Evolutionary conservation across 2,797 vertebrate genomes (phyloP), one percentile per base, ranked within the genome.

Genomic region (Bradypodion pumilum): DNA sequence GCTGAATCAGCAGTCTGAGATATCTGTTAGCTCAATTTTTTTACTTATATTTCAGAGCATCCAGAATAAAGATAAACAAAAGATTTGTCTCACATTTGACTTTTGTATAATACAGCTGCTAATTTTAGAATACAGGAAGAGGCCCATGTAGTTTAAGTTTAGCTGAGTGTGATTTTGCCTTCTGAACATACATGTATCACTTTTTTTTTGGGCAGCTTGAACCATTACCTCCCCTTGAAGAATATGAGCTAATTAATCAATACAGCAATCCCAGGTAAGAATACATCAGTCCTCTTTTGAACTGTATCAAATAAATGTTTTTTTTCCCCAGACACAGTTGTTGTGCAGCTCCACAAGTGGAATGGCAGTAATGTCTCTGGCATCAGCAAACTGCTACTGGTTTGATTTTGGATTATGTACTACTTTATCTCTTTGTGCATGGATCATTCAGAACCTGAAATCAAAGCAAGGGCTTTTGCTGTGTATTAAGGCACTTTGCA

Each of bases 231-330:
- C 78, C 89, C 74, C 84, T 85, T 25, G 84, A 95, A 89, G 92
- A 96, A 87, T 94, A 95, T 66, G 89, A 86, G 93, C 73, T 89
- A 81, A 91, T 93, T 86, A 95, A 95, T 40, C 89, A 83, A 85
- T 96, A 96, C 89, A 95, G 96, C 92, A 94, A 93, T 78, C 90
- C 91, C 63, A 92, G 94, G 95, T 97, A 94, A 95, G 92, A 60
- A 59, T 27, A 46, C 73, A 37, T 0, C 85, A 35, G 59, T 59
- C 52, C 16, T 72, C 82, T 83, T 92, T 85, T 40, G 73, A 42
- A 52, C 40, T 79, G 4, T 75, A 75, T 10, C 46, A 32, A 60
- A 0, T 79, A 49, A 15, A 56, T 56, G 52, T 49, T 49, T 46
- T 49, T 46, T 49, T 10, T 46, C n/a, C n/a, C n/a, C 52, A 21